Evolutionary conservation across 2,888 invertebrate genomes (phyloP).

Genomic region (Holacanthella duospinosa): DNA sequence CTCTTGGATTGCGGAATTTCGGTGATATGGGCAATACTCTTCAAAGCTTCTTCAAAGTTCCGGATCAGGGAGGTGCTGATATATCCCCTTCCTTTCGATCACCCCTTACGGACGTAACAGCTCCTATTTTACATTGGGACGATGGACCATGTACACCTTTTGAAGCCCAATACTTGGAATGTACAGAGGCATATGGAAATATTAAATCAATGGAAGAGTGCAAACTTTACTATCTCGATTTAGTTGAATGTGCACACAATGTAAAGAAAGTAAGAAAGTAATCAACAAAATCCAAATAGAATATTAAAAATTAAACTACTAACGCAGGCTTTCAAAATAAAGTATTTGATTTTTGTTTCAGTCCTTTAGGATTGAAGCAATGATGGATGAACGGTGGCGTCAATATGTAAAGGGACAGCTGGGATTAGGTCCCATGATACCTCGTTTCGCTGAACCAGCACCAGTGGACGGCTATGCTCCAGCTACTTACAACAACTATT

Average conservation of each 20-base stretch:
- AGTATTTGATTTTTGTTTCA: neutral
- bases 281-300: neutral
- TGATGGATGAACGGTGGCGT: neutral
- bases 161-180: constrained; percentile 62
- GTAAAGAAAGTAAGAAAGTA: constrained; percentile 53
- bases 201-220: constrained; percentile 55
- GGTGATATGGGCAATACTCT: constrained; percentile 25
- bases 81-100: constrained; percentile 54
- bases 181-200: constrained; percentile 67
- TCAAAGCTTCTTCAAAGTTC: constrained; percentile 17
- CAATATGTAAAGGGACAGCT: neutral
- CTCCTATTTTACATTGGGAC: constrained; percentile 50
- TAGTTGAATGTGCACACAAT: constrained; percentile 56
- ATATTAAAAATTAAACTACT: too few relatives aligned
- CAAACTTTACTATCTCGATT: constrained; percentile 53
- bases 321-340: neutral
- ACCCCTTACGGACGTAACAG: constrained; percentile 62
- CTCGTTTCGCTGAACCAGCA: neutral
- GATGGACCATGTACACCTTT: constrained; percentile 55
- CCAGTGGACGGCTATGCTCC: neutral
- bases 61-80: neutral
- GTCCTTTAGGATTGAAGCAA: neutral
- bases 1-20: too few relatives aligned
- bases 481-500: too few relatives aligned
- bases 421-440: neutral